Conservation (phyloP, 2,113 vertebrate genomes). For the Gadus macrocephalus region DNA sequence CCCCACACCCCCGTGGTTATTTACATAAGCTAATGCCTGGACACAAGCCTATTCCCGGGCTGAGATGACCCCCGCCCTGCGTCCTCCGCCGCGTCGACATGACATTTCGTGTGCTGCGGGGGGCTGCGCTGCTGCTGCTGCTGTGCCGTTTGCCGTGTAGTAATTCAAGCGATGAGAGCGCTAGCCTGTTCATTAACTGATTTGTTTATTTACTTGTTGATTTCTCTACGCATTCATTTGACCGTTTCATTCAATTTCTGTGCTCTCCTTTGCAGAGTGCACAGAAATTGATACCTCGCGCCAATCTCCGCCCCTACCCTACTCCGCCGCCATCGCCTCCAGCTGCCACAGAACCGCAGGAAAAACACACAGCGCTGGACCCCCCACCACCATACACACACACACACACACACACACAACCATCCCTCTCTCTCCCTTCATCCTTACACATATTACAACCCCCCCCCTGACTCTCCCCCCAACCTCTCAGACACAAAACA, state of each 20-base stretch:
- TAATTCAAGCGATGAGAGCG: constrained; percentile 32
- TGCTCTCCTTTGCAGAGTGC: constrained; percentile 21
- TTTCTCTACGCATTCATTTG: too few species aligned
- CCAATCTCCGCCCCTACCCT: too few species aligned
- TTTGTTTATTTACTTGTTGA: too few species aligned
- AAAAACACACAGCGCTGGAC: constrained; percentile 39
- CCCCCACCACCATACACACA: not conserved
- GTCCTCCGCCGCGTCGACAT: constrained; percentile 8
- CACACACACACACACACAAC: not conserved
- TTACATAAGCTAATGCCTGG: constrained; percentile 5
- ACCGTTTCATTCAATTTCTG: too few species aligned
- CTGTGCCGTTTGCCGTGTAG: constrained; percentile 35
- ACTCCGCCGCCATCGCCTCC: constrained; percentile 58
- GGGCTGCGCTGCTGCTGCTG: constrained; percentile 33
- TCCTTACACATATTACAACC: not conserved
- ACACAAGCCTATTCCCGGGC: not conserved
- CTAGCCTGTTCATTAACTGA: constrained; percentile 40
- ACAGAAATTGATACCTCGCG: constrained; percentile 56
- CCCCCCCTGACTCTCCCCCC: constrained; percentile 16
- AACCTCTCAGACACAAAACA: constrained; percentile 40
- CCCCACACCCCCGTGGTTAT: not conserved
- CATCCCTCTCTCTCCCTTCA: too few species aligned
- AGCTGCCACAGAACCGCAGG: constrained; percentile 63
- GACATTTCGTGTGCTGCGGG: constrained; percentile 22
- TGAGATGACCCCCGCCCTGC: constrained; percentile 5